Base-by-base conservation (phyloP, 2,797 vertebrate genomes). In the Xenentodon cancila region DNA sequence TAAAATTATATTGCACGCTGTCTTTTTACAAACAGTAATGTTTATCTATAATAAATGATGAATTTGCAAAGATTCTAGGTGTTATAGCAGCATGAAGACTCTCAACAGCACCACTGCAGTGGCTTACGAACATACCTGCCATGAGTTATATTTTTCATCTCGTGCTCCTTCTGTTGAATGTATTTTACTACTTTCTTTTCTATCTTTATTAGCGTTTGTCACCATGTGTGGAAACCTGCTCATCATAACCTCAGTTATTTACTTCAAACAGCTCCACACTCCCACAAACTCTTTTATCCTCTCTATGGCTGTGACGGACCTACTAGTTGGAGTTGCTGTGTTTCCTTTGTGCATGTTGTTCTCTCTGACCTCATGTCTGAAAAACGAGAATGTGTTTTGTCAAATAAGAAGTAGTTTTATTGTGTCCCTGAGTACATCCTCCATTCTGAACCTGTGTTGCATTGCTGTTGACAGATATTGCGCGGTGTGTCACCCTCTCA, bases 251-350 rank as follows among this genome's bases (percentile, higher is more conserved):
- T 93, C 95, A 6, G 89, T 97, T 68, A 71, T 90, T 15, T 94
- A 96, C 75, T 97, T 97, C 88, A 95, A 92, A 71, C 92, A 97
- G 80, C 94, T 97, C 19, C 96, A 95, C 40, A 93, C 91, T 0
- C 93, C 95, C 0, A 95, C 95, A 0, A 96, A 97, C 75, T 96
- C 90, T 56, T 87, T 97, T 9, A 88, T 95, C 47, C 88, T 95
- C 64, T 96, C 96, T 45, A 91, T 96, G 88, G 94, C 95, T 55
- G 83, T 90, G 0, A 93, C 91, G 2, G 95, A 96, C 75, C 90
- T 96, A 22, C 86, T 96, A 2, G 80, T 97, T 91, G 94, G 57
- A 80, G 77, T 59, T 56, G 88, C 80, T 13, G 79, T 76, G 0
- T 80, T 81, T 53, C 84, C 79, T 67, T 27, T 78, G 30, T 78